phyloP scores from a whole-genome alignment of 2,797 vertebrate genomes.

The Rhincodon typus region DNA sequence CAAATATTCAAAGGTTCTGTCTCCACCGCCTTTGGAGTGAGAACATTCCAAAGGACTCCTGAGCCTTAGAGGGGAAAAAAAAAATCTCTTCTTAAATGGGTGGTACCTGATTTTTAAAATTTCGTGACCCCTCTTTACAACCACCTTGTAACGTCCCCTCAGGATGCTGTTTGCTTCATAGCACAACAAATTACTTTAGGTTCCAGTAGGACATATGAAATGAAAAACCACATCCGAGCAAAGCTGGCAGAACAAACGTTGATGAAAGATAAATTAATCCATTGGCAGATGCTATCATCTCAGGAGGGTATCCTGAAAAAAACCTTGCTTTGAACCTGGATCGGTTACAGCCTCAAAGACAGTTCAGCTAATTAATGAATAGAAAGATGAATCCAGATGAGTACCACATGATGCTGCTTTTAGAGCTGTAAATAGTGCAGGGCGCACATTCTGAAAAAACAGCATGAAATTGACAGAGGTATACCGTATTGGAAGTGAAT shows the following conservation, averaged over 20 bases:
- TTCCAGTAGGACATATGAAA: neutral
- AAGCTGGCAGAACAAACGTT: neutral
- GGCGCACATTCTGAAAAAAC: neutral
- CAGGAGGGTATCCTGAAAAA: neutral
- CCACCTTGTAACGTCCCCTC: too few relatives aligned
- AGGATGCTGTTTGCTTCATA: neutral
- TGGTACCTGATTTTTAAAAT: too few relatives aligned
- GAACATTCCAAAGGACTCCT: too few relatives aligned
- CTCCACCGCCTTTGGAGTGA: too few relatives aligned
- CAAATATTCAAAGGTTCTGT: too few relatives aligned
- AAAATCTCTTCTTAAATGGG: too few relatives aligned
- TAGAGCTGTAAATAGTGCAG: neutral
- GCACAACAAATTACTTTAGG: neutral
- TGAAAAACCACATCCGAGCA: neutral
- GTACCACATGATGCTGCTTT: neutral
- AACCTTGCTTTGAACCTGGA: neutral
- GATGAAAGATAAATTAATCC: neutral
- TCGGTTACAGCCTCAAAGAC: neutral
- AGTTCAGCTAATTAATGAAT: neutral
- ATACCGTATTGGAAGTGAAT: neutral
- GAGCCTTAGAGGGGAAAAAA: too few relatives aligned
- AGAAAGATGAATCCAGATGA: neutral
- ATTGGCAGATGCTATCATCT: neutral
- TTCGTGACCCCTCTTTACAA: too few relatives aligned
- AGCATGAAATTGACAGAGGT: neutral